phyloP scores from a whole-genome alignment of 2,797 vertebrate species.

The Diplodus puntazzo region DNA sequence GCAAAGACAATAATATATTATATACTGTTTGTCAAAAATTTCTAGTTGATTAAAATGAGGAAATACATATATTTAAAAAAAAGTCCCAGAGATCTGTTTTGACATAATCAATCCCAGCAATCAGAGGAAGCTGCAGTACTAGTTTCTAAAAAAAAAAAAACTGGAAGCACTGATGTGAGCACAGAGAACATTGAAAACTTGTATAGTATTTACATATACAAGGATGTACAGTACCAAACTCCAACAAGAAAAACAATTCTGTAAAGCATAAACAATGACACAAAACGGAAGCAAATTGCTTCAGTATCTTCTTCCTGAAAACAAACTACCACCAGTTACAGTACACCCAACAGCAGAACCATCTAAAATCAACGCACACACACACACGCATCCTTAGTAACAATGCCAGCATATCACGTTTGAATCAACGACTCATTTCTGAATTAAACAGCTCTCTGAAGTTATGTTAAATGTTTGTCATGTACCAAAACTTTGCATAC shows the following conservation, averaged over 20 bases:
- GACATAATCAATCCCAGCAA: neutral
- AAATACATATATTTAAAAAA: neutral
- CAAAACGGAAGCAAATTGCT: conserved; percentile 2
- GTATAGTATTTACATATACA: neutral
- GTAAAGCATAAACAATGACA: neutral
- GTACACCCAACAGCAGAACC: conserved; percentile 11
- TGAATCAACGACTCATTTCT: neutral
- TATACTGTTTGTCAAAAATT: neutral
- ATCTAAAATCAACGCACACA: neutral
- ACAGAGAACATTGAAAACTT: neutral
- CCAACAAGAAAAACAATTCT: neutral
- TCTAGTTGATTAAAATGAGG: neutral
- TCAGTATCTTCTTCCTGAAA: neutral
- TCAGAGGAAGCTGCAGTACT: neutral
- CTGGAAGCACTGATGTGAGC: too few relatives aligned
- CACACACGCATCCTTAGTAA: neutral
- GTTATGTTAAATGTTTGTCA: too few relatives aligned
- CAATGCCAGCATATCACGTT: neutral
- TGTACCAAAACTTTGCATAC: too few relatives aligned
- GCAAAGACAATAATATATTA: too few relatives aligned
- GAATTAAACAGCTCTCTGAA: neutral
- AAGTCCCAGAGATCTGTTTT: too few relatives aligned
- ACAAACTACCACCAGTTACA: neutral
- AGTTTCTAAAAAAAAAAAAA: neutral
- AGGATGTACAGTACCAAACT: neutral